Evolutionary conservation across 1,140 invertebrate species (phyloP).

Genomic region (Luehdorfia chinensis): DNA sequence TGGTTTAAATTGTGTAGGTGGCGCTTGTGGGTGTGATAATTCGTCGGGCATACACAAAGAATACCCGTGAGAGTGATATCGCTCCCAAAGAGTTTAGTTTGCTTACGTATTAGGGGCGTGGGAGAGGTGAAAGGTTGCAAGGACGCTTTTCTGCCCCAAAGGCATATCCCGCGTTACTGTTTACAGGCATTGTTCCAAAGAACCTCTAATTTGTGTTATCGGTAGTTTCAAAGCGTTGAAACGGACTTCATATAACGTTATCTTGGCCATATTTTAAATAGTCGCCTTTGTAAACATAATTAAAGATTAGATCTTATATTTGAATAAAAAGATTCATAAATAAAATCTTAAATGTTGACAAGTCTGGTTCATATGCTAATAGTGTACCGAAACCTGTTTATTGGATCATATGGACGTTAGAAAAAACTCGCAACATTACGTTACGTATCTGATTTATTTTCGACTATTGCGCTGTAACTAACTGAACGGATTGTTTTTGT

Average conservation of each 20-base stretch:
- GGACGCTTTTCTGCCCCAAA: constrained; percentile 28
- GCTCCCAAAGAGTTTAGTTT: constrained; percentile 64
- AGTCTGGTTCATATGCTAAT: constrained; percentile 11
- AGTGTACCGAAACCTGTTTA: constrained; percentile 7
- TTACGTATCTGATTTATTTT: constrained; percentile 8
- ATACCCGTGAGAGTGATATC: constrained; percentile 61
- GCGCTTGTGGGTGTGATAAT: constrained; percentile 70
- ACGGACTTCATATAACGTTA: neutral
- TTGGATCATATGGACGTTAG: constrained; percentile 3
- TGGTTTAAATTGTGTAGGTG: constrained; percentile 23
- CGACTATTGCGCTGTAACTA: too few species aligned
- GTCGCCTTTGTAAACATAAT: constrained; percentile 7
- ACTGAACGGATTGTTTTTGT: too few species aligned
- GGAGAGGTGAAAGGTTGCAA: constrained; percentile 67
- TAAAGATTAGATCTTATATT: constrained; percentile 13
- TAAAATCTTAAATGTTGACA: constrained; percentile 13
- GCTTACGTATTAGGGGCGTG: constrained; percentile 62
- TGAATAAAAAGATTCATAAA: too few species aligned
- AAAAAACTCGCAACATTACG: neutral
- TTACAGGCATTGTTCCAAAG: too few species aligned
- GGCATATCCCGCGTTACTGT: constrained; percentile 16
- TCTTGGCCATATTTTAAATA: neutral
- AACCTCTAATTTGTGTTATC: neutral
- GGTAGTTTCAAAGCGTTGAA: constrained; percentile 1
- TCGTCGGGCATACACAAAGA: constrained; percentile 59